These are phyloP conservation scores for Ophthalmolycus amberensis DNA, from an alignment of 2,113 vertebrate genomes.

Conservation along the genomic window DNA sequence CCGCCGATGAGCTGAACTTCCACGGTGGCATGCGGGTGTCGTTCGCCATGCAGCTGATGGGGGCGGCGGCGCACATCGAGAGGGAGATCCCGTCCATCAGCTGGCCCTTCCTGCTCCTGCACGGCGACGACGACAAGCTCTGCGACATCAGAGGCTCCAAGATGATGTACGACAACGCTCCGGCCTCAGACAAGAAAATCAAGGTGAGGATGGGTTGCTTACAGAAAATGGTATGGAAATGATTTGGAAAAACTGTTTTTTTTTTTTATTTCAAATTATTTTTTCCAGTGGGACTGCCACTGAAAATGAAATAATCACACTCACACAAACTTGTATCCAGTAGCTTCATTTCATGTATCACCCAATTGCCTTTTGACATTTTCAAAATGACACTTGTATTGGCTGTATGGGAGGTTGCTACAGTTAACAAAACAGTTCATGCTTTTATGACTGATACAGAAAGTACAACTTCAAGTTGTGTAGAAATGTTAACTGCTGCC, in stretches of 20 bases:
- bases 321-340: neutral
- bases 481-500: neutral
- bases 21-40: slow-evolving; percentile 90
- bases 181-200: slow-evolving; percentile 91
- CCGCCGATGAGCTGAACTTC: slow-evolving; percentile 87
- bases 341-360: neutral
- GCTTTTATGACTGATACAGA: neutral
- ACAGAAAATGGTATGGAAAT: too few relatives aligned
- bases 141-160: slow-evolving; percentile 92
- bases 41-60: slow-evolving; percentile 90
- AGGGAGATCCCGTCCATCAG: slow-evolving; percentile 87
- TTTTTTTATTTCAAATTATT: neutral
- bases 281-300: neutral
- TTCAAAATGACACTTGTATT: neutral
- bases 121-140: slow-evolving; percentile 91
- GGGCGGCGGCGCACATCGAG: slow-evolving; percentile 87
- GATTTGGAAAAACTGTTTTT: too few relatives aligned
- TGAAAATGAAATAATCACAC: neutral
- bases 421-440: neutral
- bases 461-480: neutral
- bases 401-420: neutral
- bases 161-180: slow-evolving; percentile 87
- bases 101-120: slow-evolving; percentile 93
- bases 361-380: neutral
- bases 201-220: slow-evolving; percentile 83